A percentile compares a stretch with the other conserved stretches of the same genome.
phyloP scores from a whole-genome alignment of 2,113 vertebrate species.

The Onychostoma macrolepis region DNA sequence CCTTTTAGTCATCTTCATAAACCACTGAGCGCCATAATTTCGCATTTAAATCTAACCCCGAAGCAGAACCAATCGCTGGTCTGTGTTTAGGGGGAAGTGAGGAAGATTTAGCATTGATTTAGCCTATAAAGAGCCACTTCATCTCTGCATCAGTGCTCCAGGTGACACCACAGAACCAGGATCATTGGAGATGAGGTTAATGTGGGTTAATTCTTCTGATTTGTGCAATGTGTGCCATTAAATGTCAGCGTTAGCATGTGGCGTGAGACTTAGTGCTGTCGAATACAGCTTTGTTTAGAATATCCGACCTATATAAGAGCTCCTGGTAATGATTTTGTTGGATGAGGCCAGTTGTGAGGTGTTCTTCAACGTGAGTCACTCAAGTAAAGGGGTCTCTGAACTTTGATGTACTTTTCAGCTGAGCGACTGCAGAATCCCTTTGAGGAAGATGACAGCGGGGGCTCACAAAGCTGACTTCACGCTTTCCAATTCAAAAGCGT shows the following conservation, averaged over 20 bases:
- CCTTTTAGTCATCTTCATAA: slow-evolving; percentile 78
- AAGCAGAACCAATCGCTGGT: slow-evolving; percentile 75
- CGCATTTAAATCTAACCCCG: slow-evolving; percentile 69
- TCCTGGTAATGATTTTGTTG: slow-evolving; percentile 30
- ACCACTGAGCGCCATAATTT: slow-evolving; percentile 73
- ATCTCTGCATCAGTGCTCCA: slow-evolving; percentile 53
- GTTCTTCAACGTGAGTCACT: neutral
- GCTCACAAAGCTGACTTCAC: slow-evolving; percentile 33
- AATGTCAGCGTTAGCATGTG: slow-evolving; percentile 38
- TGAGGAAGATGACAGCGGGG: slow-evolving; percentile 30
- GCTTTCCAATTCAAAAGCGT: slow-evolving; percentile 32
- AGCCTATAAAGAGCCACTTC: slow-evolving; percentile 47
- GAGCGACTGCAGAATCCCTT: slow-evolving; percentile 37
- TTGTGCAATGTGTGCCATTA: slow-evolving; percentile 60
- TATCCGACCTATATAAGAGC: neutral
- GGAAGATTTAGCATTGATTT: slow-evolving; percentile 54
- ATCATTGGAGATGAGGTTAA: slow-evolving; percentile 66
- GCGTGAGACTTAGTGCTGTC: neutral
- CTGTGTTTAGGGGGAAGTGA: slow-evolving; percentile 62
- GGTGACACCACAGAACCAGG: slow-evolving; percentile 58
- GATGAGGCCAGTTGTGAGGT: slow-evolving; percentile 27
- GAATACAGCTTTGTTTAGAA: neutral
- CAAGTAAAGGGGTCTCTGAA: slow-evolving; percentile 9
- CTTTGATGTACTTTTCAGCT: slow-evolving; percentile 43
- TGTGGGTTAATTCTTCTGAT: slow-evolving; percentile 68